These are phyloP conservation scores for Chelon labrosus DNA, from an alignment of 2,797 vertebrate genomes.

Conservation along the genomic window DNA sequence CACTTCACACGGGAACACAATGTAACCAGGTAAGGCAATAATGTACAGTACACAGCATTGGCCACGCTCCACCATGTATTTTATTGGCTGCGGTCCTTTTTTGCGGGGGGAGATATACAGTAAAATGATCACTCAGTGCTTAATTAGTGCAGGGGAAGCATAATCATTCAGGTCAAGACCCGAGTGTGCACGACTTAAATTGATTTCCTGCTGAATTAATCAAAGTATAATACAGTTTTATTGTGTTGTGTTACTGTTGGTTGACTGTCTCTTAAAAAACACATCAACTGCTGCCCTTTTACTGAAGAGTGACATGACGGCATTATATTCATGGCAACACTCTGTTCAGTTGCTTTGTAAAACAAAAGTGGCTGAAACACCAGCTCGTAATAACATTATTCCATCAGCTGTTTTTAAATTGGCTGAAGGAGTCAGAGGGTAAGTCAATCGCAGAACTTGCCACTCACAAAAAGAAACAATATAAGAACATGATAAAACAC, in stretches of 20 bases:
- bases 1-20: conserved; percentile 74
- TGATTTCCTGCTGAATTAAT: conserved; percentile 62
- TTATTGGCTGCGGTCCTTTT: conserved; percentile 52
- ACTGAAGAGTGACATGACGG: conserved; percentile 30
- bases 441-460: conserved; percentile 33
- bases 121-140: conserved; percentile 58
- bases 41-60: conserved; percentile 68
- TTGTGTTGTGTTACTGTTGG: conserved; percentile 40
- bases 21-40: conserved; percentile 68
- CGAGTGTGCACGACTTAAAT: conserved; percentile 55
- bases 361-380: conserved; percentile 46
- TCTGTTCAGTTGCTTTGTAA: conserved; percentile 27
- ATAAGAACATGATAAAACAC: conserved; percentile 23
- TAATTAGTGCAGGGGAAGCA: conserved; percentile 59
- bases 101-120: conserved; percentile 37
- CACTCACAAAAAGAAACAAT: not conserved
- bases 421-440: conserved; percentile 21
- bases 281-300: conserved; percentile 37
- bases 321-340: conserved; percentile 41
- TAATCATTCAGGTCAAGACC: conserved; percentile 58
- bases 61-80: conserved; percentile 65
- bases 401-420: conserved; percentile 26
- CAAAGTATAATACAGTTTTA: conserved; percentile 46
- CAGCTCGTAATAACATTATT: conserved; percentile 48
- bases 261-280: conserved; percentile 34